Conservation (phyloP, 1,140 invertebrate species). For the Leptinotarsa lineolata region DNA sequence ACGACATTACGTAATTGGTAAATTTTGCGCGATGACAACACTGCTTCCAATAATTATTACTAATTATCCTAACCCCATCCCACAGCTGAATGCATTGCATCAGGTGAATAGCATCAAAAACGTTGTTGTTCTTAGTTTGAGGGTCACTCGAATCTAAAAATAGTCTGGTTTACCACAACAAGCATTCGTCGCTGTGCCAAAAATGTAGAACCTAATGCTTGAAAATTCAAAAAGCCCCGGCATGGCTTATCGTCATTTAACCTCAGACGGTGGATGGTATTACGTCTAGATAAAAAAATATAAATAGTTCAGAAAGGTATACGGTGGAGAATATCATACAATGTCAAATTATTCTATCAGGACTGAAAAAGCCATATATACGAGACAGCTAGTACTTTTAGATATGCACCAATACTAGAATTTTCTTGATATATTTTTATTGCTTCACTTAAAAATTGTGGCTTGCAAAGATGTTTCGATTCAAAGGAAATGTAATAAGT, state of each 20-base stretch:
- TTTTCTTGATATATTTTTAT: too few species aligned
- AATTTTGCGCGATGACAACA: neutral
- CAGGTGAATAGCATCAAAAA: neutral
- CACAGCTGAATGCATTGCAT: too few species aligned
- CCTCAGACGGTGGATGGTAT: neutral
- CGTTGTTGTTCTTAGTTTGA: conserved; percentile 15
- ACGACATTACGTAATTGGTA: too few species aligned
- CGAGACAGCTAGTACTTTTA: too few species aligned
- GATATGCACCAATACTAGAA: too few species aligned
- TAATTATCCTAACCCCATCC: too few species aligned
- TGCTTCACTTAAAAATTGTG: too few species aligned
- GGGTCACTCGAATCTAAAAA: conserved; percentile 10
- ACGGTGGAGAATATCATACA: neutral
- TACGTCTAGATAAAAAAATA: neutral
- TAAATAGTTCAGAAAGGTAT: neutral
- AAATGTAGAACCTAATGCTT: neutral
- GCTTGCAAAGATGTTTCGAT: too few species aligned
- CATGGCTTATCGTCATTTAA: neutral
- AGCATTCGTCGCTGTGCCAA: conserved; percentile 11
- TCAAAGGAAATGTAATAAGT: too few species aligned
- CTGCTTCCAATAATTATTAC: too few species aligned
- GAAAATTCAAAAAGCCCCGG: neutral
- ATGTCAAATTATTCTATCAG: too few species aligned
- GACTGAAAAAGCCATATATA: too few species aligned
- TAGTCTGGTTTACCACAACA: conserved; percentile 13